Conservation (phyloP, 2,888 invertebrate species). For the Eilema griseolum region DNA sequence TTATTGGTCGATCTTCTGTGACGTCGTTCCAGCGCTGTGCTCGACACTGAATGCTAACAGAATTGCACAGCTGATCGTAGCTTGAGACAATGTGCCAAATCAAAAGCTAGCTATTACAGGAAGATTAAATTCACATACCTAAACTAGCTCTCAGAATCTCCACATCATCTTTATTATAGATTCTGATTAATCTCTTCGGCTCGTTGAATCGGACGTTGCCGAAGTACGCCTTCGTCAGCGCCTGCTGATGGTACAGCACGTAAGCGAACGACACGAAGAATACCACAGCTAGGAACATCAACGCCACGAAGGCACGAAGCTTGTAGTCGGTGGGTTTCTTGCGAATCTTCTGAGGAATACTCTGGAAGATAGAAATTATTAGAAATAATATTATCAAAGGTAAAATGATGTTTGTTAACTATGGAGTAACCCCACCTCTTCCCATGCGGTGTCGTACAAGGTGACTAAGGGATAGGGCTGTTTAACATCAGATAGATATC, state of each 20-base stretch:
- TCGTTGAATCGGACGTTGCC: slow-evolving; percentile 94
- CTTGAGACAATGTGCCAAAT: no score
- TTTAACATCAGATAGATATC: no score
- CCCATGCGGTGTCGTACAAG: no score
- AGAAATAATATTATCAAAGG: no score
- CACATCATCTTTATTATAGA: slow-evolving; percentile 90
- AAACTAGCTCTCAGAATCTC: slow-evolving; percentile 90
- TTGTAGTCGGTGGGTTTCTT: slow-evolving; percentile 92
- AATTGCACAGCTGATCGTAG: no score
- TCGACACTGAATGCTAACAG: no score
- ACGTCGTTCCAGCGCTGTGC: no score
- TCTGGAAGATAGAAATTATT: slow-evolving; percentile 79
- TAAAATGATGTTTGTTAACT: no score
- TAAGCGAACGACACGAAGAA: slow-evolving; percentile 95
- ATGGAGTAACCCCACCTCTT: no score
- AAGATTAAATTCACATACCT: slow-evolving; percentile 68
- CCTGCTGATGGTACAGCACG: slow-evolving; percentile 93
- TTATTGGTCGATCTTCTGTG: no score
- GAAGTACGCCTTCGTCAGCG: slow-evolving; percentile 93
- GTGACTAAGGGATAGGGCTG: no score
- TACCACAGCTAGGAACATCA: slow-evolving; percentile 93
- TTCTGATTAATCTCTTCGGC: slow-evolving; percentile 90
- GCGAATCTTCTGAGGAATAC: slow-evolving; percentile 91
- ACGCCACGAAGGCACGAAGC: slow-evolving; percentile 92
- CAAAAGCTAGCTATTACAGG: no score